A percentile compares a stretch with the other conserved stretches of the same genome.
Conservation (phyloP, 2,113 vertebrate species). For the Hippocampus zosterae region DNA sequence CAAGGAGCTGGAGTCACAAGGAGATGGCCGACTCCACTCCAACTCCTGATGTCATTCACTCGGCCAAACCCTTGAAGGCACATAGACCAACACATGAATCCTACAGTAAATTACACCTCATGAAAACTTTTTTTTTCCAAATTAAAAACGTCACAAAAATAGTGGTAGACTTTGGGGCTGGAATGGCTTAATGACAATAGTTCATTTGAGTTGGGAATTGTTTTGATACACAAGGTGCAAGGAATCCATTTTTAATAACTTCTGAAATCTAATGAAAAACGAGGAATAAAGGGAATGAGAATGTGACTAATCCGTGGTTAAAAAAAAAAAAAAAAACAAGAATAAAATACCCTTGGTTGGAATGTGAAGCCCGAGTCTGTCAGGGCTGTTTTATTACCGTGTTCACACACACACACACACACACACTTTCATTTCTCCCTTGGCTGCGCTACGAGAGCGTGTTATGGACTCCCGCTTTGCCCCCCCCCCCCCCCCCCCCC, state of each 20-base stretch:
- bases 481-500: constrained; percentile 56
- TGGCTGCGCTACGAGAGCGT: constrained; percentile 59
- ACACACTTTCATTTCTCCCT: constrained; percentile 58
- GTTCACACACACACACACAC: constrained; percentile 23
- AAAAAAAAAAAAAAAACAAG: constrained; percentile 21
- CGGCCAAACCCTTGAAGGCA: too few relatives aligned
- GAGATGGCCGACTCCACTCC: too few relatives aligned
- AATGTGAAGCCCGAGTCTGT: constrained; percentile 50
- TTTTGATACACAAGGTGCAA: background rate
- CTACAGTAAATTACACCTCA: too few relatives aligned
- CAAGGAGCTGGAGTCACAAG: too few relatives aligned
- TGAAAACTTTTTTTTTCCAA: too few relatives aligned
- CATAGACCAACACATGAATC: too few relatives aligned
- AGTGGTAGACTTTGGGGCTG: too few relatives aligned
- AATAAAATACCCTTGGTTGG: constrained; percentile 35
- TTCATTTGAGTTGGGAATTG: too few relatives aligned
- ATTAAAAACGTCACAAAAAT: too few relatives aligned
- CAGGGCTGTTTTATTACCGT: constrained; percentile 65
- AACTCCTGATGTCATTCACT: too few relatives aligned
- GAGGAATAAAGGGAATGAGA: constrained; percentile 28
- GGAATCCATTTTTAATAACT: background rate
- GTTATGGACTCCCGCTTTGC: constrained; percentile 45
- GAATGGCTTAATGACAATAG: too few relatives aligned
- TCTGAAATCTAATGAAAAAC: background rate
- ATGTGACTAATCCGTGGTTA: constrained; percentile 41